Evolutionary conservation across 2,888 invertebrate species (phyloP), one percentile per base, ranked within the genome.

Genomic region (Panopea generosa): DNA sequence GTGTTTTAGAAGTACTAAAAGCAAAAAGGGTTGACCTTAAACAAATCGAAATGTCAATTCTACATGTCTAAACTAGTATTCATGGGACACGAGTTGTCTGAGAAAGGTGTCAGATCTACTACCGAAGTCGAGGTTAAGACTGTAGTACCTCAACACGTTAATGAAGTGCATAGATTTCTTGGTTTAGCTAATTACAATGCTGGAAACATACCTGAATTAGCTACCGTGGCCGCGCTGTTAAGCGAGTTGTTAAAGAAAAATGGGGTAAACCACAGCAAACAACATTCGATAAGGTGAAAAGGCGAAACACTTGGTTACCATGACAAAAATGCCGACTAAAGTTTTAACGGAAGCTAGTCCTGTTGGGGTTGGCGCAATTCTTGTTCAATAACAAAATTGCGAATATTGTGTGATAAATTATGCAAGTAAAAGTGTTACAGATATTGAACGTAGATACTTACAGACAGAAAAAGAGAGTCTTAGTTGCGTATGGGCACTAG

Each of bases 401-500:
- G 11, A 67, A 24, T 61, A 22, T 16, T 22, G 72, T 3, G 71
- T 74, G 11, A 60, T 83, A 16, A 29, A 52, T 24, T 83, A 77
- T 29, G 77, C 80, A n/a, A 72, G 72, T 27, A 20, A 50, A 6
- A 72, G 61, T 22, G 53, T 78, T 50, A 60, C 49, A 0, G 70
- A 72, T 59, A 49, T 68, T 18, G 80, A 83, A 49, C 55, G 56
- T 7, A 24, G 71, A 33, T 81, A 75, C 22, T 81, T 71, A 14
- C 78, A 81, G 49, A 78, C 77, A 1, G 83, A 83, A 33, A 56
- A 53, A 0, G 29, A 53, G 20, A 55, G 63, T 11, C 33, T 82
- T 24, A 75, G 68, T 7, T 11, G 70, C 1, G 74, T 70, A 20
- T 86, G 86, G 87, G 82, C 79, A 6, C 83, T 81, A 56, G 84